Evolutionary conservation across 1,140 invertebrate genomes (phyloP).

Genomic region (Phymorhynchus buccinoides): DNA sequence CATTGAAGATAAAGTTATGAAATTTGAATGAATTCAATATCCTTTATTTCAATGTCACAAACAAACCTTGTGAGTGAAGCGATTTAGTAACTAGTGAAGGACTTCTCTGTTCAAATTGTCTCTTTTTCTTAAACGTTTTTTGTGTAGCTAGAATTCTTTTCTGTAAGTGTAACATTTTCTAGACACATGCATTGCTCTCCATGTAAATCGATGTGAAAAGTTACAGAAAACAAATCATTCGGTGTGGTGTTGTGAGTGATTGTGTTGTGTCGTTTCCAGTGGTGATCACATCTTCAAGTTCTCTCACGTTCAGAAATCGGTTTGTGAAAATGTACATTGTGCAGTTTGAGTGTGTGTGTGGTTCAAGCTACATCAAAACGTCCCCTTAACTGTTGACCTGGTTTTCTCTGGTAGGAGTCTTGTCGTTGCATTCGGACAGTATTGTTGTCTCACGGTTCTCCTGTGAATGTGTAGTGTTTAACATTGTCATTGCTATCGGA

Average conservation of each 20-base stretch:
- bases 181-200: too few relatives aligned
- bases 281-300: background rate
- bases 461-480: background rate
- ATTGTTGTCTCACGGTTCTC: background rate
- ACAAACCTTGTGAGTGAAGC: too few relatives aligned
- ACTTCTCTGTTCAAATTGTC: too few relatives aligned
- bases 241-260: background rate
- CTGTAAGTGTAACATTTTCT: too few relatives aligned
- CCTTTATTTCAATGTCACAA: too few relatives aligned
- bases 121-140: too few relatives aligned
- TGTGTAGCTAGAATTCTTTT: too few relatives aligned
- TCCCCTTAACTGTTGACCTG: background rate
- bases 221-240: too few relatives aligned
- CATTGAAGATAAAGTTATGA: too few relatives aligned
- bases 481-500: background rate
- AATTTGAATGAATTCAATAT: too few relatives aligned
- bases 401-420: background rate
- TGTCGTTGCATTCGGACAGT: conserved; percentile 11
- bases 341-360: background rate
- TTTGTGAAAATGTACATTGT: background rate
- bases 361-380: background rate
- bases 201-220: too few relatives aligned
- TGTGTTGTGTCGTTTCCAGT: background rate
- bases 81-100: too few relatives aligned
- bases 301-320: background rate